Evolutionary conservation across 2,797 vertebrate species (phyloP).

Genomic region (Paedocypris micromegethes): DNA sequence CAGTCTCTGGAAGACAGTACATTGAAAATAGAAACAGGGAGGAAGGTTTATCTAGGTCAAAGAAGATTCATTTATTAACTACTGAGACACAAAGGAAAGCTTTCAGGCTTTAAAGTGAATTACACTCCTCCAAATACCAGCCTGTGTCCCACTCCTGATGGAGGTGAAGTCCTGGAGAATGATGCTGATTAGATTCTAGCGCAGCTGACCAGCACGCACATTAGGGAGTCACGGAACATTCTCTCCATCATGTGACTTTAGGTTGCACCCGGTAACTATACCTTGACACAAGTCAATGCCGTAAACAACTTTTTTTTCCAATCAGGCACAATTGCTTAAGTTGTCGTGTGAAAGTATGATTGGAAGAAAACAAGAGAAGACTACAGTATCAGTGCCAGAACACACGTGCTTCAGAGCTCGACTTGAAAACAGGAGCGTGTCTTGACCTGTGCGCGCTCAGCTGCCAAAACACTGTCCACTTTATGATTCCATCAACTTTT

Average conservation of each 20-base stretch:
- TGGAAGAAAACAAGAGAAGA: no score
- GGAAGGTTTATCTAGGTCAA: conserved; percentile 35
- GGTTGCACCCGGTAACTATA: conserved; percentile 16
- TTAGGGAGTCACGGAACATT: conserved; percentile 19
- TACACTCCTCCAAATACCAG: conserved; percentile 35
- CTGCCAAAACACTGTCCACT: conserved; percentile 3
- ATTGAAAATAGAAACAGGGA: conserved; percentile 12
- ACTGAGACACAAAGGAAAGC: conserved; percentile 32
- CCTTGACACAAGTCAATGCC: conserved; percentile 16
- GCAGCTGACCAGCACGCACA: conserved; percentile 20
- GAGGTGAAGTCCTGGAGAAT: conserved; percentile 9
- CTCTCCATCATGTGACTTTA: conserved; percentile 28
- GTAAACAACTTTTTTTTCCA: conserved; percentile 27
- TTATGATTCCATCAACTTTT: conserved; percentile 1
- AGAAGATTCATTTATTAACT: conserved; percentile 37
- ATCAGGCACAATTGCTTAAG: conserved; percentile 9
- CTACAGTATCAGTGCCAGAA: conserved; percentile 19
- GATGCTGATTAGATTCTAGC: conserved; percentile 8
- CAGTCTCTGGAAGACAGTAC: conserved; percentile 22
- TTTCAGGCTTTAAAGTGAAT: conserved; percentile 45
- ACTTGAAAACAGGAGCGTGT: conserved; percentile 35
- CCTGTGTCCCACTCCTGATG: conserved; percentile 31
- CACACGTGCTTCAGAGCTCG: conserved; percentile 31
- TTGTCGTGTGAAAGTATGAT: not conserved
- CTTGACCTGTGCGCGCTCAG: conserved; percentile 35